phyloP scores from a whole-genome alignment of 1,140 invertebrate genomes.

The Batillaria attramentaria region DNA sequence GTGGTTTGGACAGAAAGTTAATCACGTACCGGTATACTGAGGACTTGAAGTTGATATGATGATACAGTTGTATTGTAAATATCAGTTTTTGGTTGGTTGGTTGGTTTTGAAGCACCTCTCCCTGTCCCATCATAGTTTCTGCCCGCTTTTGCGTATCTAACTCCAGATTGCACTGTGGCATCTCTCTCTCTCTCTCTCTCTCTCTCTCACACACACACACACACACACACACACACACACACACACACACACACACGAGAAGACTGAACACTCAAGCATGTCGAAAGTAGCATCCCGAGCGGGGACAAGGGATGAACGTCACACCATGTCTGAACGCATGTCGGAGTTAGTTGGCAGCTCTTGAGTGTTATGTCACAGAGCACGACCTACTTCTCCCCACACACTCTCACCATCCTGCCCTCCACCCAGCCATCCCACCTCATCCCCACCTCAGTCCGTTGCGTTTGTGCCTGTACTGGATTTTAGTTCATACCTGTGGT shows the following conservation, averaged over 20 bases:
- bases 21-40: too few species aligned
- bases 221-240: neutral
- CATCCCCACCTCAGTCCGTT: neutral
- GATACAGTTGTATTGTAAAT: too few species aligned
- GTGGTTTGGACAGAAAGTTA: neutral
- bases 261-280: neutral
- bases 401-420: neutral
- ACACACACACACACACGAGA: constrained; percentile 6
- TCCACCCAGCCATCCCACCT: neutral
- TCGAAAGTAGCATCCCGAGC: neutral
- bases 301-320: neutral
- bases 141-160: neutral
- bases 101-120: too few species aligned
- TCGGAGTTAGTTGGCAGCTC: too few species aligned
- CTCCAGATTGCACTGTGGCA: neutral
- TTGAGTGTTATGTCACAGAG: neutral
- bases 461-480: neutral
- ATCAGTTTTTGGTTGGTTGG: too few species aligned
- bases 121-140: neutral
- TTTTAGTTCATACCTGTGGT: neutral
- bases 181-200: constrained; percentile 18
- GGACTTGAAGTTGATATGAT: too few species aligned
- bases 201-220: neutral
- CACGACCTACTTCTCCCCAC: neutral
- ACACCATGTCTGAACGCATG: neutral